phyloP scores from a whole-genome alignment of 1,140 invertebrate species.

The Ips typographus region DNA sequence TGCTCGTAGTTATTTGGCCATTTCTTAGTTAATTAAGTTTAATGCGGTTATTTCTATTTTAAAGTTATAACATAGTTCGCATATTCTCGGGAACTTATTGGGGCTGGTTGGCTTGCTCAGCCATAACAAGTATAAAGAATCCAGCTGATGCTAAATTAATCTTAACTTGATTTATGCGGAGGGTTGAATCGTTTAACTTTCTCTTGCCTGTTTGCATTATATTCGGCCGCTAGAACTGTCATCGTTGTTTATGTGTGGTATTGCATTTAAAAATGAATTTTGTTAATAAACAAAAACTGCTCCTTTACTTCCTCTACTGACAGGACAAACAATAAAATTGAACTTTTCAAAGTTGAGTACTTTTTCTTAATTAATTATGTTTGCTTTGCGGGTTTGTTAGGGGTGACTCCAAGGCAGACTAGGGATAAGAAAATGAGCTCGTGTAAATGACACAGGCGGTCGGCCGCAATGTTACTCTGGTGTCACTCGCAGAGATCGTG shows the following conservation, averaged over 20 bases:
- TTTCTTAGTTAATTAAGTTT: constrained; percentile 34
- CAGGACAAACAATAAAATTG: background rate
- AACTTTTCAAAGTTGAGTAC: constrained; percentile 16
- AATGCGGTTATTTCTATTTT: constrained; percentile 34
- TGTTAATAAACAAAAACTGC: no score
- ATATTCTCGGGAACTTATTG: constrained; percentile 32
- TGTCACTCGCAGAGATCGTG: constrained; percentile 31
- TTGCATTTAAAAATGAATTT: no score
- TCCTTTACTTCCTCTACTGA: background rate
- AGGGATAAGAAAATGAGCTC: constrained; percentile 30
- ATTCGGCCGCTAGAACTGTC: no score
- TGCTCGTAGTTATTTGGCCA: constrained; percentile 17
- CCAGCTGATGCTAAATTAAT: constrained; percentile 32
- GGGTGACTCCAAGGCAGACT: constrained; percentile 12
- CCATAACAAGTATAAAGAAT: constrained; percentile 27
- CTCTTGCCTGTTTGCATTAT: constrained; percentile 1
- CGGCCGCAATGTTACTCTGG: constrained; percentile 20
- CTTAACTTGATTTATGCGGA: constrained; percentile 31
- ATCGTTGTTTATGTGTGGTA: no score
- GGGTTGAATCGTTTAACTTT: constrained; percentile 22
- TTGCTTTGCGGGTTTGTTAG: constrained; percentile 19
- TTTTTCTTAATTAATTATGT: constrained; percentile 35
- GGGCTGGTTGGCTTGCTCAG: constrained; percentile 18
- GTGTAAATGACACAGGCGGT: constrained; percentile 32
- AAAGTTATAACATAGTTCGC: constrained; percentile 31